Evolutionary conservation across 2,888 invertebrate species (phyloP).

Genomic region (Parnassius smintheus): DNA sequence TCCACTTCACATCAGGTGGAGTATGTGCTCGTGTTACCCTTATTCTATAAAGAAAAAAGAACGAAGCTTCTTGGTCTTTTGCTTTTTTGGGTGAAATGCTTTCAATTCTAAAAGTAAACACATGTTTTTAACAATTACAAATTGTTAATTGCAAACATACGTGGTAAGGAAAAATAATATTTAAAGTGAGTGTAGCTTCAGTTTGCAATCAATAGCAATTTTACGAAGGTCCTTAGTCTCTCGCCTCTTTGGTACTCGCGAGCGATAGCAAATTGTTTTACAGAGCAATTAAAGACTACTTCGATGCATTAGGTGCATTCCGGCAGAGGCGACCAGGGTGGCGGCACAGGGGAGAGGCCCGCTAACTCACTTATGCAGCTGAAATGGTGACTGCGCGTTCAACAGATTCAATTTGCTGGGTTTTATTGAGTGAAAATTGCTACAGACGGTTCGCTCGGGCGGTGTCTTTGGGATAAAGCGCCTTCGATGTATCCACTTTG

Average conservation of each 20-base stretch:
- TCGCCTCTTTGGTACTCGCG: not conserved
- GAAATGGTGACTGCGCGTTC: slow-evolving; percentile 35
- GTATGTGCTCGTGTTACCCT: no score
- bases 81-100: no score
- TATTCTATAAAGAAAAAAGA: no score
- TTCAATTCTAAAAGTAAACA: no score
- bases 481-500: slow-evolving; percentile 7
- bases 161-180: no score
- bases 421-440: slow-evolving; percentile 59
- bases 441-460: slow-evolving; percentile 35
- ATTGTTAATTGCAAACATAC: no score
- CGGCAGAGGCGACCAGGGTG: slow-evolving; percentile 25
- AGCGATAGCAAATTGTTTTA: slow-evolving; percentile 10
- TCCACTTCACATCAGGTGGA: no score
- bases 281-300: slow-evolving; percentile 37
- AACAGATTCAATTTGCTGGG: slow-evolving; percentile 52
- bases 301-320: slow-evolving; percentile 41
- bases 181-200: no score
- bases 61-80: no score
- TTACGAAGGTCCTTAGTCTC: no score
- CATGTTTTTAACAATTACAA: no score
- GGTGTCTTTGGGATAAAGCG: slow-evolving; percentile 13
- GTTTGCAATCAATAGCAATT: no score
- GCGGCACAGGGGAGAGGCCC: slow-evolving; percentile 26
- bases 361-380: slow-evolving; percentile 50